Evolutionary conservation across 2,113 vertebrate species (phyloP).

Genomic region (Gobio gobio): DNA sequence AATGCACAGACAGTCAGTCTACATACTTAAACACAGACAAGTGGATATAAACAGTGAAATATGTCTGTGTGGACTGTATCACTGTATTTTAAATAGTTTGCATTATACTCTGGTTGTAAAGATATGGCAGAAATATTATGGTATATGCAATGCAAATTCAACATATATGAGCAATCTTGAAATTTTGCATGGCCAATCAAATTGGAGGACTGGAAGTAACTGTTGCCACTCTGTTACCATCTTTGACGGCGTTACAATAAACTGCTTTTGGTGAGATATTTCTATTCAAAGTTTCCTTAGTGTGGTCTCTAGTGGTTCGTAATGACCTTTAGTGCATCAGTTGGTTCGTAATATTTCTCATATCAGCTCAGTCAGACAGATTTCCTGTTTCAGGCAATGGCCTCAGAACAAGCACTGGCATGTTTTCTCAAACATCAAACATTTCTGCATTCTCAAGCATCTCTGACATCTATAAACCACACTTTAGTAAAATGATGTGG

Average conservation of each 20-base stretch:
- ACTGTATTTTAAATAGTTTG: neutral
- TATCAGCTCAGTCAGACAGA: slow-evolving; percentile 6
- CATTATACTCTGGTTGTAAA: neutral
- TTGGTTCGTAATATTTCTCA: neutral
- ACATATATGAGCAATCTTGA: neutral
- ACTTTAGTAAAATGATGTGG: slow-evolving; percentile 26
- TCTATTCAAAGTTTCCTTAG: slow-evolving; percentile 26
- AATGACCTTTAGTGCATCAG: slow-evolving; percentile 15
- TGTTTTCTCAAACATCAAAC: neutral
- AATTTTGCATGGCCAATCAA: neutral
- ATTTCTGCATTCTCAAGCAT: slow-evolving; percentile 17
- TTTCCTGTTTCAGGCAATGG: slow-evolving; percentile 12
- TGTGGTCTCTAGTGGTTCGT: neutral
- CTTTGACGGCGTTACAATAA: neutral
- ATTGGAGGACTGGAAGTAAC: neutral
- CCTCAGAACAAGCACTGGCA: neutral
- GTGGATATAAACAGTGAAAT: neutral
- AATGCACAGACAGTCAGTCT: neutral
- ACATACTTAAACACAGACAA: neutral
- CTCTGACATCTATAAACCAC: slow-evolving; percentile 25
- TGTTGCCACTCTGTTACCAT: neutral
- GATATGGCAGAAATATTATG: neutral
- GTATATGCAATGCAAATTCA: neutral
- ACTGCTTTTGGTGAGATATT: neutral
- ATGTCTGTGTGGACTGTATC: neutral